A percentile compares a stretch with the other conserved stretches of the same genome.
phyloP scores from a whole-genome alignment of 2,888 invertebrate genomes.

The Heliconius cydno region DNA sequence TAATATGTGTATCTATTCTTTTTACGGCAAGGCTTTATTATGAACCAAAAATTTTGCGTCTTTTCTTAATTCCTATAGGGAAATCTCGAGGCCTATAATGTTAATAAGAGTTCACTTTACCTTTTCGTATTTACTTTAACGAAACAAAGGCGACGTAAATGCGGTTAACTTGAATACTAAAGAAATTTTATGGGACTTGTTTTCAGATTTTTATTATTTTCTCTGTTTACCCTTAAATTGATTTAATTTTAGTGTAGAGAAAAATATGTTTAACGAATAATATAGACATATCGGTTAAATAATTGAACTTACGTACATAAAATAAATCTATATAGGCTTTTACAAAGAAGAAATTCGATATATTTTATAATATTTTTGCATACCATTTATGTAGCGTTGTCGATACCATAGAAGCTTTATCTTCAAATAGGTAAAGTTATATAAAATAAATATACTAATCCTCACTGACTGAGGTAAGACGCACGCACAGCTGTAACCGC shows the following conservation, averaged over 20 bases:
- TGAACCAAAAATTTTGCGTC: conserved; percentile 18
- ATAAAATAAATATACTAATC: too few species aligned
- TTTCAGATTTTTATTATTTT: conserved; percentile 20
- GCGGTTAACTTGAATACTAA: conserved; percentile 21
- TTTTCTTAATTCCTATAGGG: conserved; percentile 38
- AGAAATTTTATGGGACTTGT: neutral
- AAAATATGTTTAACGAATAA: too few species aligned
- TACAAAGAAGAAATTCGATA: too few species aligned
- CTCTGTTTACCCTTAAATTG: neutral
- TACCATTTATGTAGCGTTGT: too few species aligned
- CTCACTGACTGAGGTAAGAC: too few species aligned
- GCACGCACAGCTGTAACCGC: too few species aligned
- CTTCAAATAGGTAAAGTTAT: too few species aligned
- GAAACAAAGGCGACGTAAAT: conserved; percentile 34
- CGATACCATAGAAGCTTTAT: too few species aligned
- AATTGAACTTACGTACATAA: too few species aligned
- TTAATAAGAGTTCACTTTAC: conserved; percentile 33
- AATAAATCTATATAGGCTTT: too few species aligned
- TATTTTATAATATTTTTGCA: too few species aligned
- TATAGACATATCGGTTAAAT: too few species aligned
- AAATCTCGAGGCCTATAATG: conserved; percentile 39
- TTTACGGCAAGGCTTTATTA: conserved; percentile 19
- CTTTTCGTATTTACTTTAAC: conserved; percentile 25
- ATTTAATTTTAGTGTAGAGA: neutral
- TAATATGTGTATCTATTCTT: neutral